A percentile compares a stretch with the other conserved stretches of the same genome.
These are phyloP conservation scores for Daubentonia madagascariensis DNA, from an alignment of 2,113 vertebrate species.

Conservation along the genomic window DNA sequence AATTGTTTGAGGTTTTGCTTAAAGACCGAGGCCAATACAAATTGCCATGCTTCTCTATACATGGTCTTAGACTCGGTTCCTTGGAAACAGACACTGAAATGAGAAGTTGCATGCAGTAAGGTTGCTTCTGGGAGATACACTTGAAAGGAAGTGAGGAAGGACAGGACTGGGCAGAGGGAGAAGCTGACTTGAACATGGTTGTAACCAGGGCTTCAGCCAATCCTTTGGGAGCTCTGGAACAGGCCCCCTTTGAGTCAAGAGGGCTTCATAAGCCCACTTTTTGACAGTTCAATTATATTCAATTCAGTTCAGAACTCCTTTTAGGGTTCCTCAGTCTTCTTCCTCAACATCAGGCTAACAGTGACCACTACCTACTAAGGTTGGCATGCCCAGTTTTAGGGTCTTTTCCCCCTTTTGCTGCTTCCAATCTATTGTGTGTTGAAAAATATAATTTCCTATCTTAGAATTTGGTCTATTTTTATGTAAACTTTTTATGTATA, in stretches of 20 bases:
- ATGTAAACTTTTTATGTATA: background rate
- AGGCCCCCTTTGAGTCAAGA: background rate
- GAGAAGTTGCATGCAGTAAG: background rate
- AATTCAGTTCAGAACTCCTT: background rate
- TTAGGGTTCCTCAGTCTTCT: background rate
- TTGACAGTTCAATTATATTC: background rate
- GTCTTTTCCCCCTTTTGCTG: background rate
- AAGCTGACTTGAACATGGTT: background rate
- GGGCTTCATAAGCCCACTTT: background rate
- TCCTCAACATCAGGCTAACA: background rate
- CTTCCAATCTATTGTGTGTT: background rate
- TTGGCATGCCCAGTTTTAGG: background rate
- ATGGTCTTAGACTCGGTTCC: background rate
- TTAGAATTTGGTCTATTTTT: background rate
- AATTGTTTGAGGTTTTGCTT: background rate
- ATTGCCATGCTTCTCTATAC: background rate
- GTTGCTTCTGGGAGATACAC: background rate
- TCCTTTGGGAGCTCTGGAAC: background rate
- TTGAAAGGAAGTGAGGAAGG: background rate
- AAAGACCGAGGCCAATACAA: background rate
- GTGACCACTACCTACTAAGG: background rate
- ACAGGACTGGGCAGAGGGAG: background rate
- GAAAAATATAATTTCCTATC: background rate
- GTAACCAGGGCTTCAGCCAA: background rate
- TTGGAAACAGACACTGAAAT: background rate